Evolutionary conservation across 1,140 invertebrate genomes (phyloP).

Genomic region (Bombus ignitus): DNA sequence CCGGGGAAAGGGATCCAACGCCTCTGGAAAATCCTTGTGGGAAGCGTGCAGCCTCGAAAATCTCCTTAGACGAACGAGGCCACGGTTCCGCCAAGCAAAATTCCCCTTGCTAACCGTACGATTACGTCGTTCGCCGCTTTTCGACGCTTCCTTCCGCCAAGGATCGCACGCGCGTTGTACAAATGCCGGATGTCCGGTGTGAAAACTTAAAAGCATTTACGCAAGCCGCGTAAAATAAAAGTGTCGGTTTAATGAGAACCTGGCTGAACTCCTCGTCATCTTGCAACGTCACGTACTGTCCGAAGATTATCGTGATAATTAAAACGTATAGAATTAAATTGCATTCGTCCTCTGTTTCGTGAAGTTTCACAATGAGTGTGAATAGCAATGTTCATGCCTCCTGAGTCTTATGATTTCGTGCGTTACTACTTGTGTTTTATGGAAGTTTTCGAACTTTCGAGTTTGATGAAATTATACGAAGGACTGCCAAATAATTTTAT

Average conservation of each 20-base stretch:
- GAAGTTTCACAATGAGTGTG: too few species aligned
- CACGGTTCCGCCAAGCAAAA: constrained; percentile 27
- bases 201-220: constrained; percentile 39
- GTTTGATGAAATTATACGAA: too few species aligned
- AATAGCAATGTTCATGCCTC: too few species aligned
- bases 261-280: too few species aligned
- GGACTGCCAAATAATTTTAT: too few species aligned
- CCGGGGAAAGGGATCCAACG: constrained; percentile 32
- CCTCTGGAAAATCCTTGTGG: constrained; percentile 76
- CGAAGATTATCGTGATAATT: constrained; percentile 46
- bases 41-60: constrained; percentile 74
- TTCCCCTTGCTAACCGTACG: constrained; percentile 38
- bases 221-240: constrained; percentile 24
- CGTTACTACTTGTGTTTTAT: background rate
- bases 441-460: background rate
- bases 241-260: constrained; percentile 30
- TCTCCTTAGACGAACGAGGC: constrained; percentile 70
- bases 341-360: background rate
- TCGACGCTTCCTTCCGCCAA: background rate
- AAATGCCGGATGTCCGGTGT: background rate
- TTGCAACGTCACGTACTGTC: background rate
- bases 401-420: background rate
- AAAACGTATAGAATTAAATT: constrained; percentile 38
- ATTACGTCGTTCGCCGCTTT: constrained; percentile 27
- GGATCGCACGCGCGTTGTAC: background rate